Evolutionary conservation across 2,888 invertebrate genomes (phyloP).

Genomic region (Holacanthella duospinosa): DNA sequence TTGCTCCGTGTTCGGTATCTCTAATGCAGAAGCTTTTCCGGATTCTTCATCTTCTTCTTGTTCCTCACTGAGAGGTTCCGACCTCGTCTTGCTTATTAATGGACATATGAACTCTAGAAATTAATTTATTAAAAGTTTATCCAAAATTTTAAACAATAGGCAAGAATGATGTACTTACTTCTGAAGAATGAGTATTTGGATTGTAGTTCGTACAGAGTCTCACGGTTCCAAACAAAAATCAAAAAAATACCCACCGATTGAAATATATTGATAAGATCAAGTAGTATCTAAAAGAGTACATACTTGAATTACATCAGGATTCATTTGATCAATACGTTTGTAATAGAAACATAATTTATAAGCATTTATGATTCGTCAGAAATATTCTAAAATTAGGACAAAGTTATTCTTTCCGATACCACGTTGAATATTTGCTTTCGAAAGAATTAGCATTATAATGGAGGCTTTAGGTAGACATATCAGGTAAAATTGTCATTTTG

Average conservation of each 20-base stretch:
- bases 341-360: too few species aligned
- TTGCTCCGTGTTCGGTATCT: background rate
- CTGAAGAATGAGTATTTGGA: constrained; percentile 29
- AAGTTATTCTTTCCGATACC: too few species aligned
- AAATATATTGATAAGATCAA: constrained; percentile 31
- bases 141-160: background rate
- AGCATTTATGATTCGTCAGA: too few species aligned
- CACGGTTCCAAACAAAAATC: constrained; percentile 34
- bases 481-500: too few species aligned
- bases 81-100: background rate
- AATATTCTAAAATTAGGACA: too few species aligned
- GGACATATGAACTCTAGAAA: background rate
- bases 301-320: too few species aligned
- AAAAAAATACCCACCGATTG: constrained; percentile 34
- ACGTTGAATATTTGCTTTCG: too few species aligned
- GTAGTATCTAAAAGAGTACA: constrained; percentile 10
- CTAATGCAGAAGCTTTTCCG: background rate
- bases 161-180: constrained; percentile 17
- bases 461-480: too few species aligned
- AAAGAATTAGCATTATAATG: too few species aligned
- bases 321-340: constrained; percentile 24
- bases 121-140: background rate
- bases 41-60: background rate
- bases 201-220: constrained; percentile 27
- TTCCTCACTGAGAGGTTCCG: too few species aligned